Evolutionary conservation across 2,888 invertebrate species (phyloP), one percentile per base, ranked within the genome.

Genomic region (Chalcis sispes): DNA sequence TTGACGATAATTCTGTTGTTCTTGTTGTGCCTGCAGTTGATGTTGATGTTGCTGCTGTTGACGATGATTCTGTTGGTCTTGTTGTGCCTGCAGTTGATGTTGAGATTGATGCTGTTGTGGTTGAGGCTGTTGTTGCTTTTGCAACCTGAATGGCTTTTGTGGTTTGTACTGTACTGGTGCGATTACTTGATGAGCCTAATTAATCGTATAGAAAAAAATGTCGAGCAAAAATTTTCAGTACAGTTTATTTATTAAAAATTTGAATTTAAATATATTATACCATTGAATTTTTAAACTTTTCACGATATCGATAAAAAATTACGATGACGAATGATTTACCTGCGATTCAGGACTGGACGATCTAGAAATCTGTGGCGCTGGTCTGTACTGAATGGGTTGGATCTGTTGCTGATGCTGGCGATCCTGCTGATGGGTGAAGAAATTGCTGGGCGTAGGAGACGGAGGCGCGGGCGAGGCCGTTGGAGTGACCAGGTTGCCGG

Each of bases 111-210:
- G 72, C 20, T 56, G 59, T 20, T 56, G 66, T 23, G 75, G 81
- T 18, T 46, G 20, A 40, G 71, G 78, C 36, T 79, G 76, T 5
- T 54, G 65, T 13, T 72, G 76, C 29, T 79, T 77, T 20, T 76
- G 78, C 15, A 73, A 50, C 29, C 77, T 77, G 20, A 56, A 25
- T 13, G 79, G 75, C 32, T 79, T 77, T 50, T 81, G 81, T 8
- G 82, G 83, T 25, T 79, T 78, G 74, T 83, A 83, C 59, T 82
- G 82, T 20, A 82, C 75, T 7, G 82, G 81, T 2, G 80, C 61
- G 62, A 81, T 81, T 40, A 75, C 59, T 62, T 77, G 77, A 42
- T 72, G 74, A 42, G 66, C 32, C 77, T 75, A 29, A 20, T 15
- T 4, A 8, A 56, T 27, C 50, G 4, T 18, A 46, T 15, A 36